These are phyloP conservation scores for Sternarchorhynchus goeldii DNA, from an alignment of 2,797 vertebrate genomes.

Conservation along the genomic window DNA sequence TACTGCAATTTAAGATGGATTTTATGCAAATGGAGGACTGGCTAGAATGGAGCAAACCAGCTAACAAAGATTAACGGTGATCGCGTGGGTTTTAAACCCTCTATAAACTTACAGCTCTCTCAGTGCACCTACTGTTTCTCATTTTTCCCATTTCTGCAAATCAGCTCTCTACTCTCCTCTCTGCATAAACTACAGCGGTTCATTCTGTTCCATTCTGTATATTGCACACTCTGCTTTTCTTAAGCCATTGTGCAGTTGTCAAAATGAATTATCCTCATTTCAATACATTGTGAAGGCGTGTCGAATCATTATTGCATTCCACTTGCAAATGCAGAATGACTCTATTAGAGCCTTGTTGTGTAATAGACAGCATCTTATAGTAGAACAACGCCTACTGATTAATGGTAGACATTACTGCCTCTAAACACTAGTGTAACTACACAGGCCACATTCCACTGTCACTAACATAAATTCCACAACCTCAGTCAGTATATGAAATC, in stretches of 20 bases:
- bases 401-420: slow-evolving; percentile 46
- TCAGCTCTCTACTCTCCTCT: not conserved
- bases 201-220: not conserved
- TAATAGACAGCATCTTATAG: slow-evolving; percentile 30
- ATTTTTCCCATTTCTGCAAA: not conserved
- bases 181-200: not conserved
- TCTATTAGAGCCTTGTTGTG: slow-evolving; percentile 45
- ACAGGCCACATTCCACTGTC: slow-evolving; percentile 55
- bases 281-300: slow-evolving; percentile 38
- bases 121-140: not conserved
- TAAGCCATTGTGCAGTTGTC: slow-evolving; percentile 34
- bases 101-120: too few relatives aligned
- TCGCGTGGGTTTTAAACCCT: too few relatives aligned
- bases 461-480: slow-evolving; percentile 54
- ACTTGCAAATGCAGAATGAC: slow-evolving; percentile 19
- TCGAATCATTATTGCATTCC: slow-evolving; percentile 45
- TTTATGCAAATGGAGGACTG: not conserved
- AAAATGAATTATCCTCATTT: slow-evolving; percentile 45
- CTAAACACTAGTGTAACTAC: slow-evolving; percentile 50
- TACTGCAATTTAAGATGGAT: slow-evolving; percentile 4
- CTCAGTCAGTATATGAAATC: slow-evolving; percentile 58
- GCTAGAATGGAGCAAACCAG: too few relatives aligned
- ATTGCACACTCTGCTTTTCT: slow-evolving; percentile 1
- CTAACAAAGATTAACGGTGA: too few relatives aligned
- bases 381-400: slow-evolving; percentile 30